Base-by-base conservation (phyloP, 2,888 invertebrate species). In the Mesorhabditis sp. region DNA sequence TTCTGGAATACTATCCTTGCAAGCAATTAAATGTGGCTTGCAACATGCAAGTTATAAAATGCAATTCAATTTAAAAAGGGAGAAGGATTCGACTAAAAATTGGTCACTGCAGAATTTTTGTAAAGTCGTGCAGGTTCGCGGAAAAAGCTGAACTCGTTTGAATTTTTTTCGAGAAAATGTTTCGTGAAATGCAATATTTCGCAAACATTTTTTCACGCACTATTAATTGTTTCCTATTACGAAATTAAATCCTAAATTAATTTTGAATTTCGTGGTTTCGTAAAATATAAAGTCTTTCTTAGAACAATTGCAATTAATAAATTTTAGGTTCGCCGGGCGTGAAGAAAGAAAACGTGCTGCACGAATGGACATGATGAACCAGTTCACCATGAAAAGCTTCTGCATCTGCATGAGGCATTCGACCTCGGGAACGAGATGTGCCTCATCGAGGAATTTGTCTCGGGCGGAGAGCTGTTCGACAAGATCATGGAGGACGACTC, bases 341-440 rank as follows among this genome's bases (percentile, higher is more conserved):
- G 45, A 87, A 87, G 79, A 86, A 86, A 69, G 86, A 87, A 71
- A 78, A 82, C 65, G 86, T 88, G n/a, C 77, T 86, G 10, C 86
- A 86, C 68, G 88, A 88, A 87, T 88, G 69, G 86, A 86, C 67
- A 86, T 87, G 68, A 87, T 87, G 87, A 87, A 87, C 78, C 83
- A 86, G 65, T 83, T 87, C 87, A 87, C 70, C 87, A 88, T 71
- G 84, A 85, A 5, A 87, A 87, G 77, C 83, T 88, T 66, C 82
- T 87, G 74, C 85, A 86, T 71, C 83, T 87, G 5, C 87, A 87
- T 70, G 87, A 87, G 69, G 87, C 87, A 5, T 87, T 87, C 70
- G 87, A 87, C 73, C 82, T 86, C 72, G 84, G 86, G 50, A 86
- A 86, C 73, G 87, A 87, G 74, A 87, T 87, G 85, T 86, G 87